Evolutionary conservation across 1,140 invertebrate species (phyloP).

Genomic region (Lepidurus couesii): DNA sequence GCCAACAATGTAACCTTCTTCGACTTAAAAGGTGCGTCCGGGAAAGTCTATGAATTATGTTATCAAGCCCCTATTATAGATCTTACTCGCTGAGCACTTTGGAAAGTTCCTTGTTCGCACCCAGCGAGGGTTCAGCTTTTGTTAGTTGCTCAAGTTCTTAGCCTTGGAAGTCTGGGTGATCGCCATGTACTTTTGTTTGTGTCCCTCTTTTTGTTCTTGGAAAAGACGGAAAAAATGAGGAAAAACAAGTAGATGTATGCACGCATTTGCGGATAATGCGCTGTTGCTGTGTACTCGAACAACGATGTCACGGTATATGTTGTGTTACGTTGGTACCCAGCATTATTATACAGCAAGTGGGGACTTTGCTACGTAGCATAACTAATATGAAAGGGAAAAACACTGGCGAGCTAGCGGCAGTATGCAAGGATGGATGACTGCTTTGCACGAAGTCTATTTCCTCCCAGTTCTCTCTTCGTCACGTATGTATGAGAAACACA

Average conservation of each 20-base stretch:
- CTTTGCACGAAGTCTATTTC: conserved; percentile 15
- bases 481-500: neutral
- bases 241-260: neutral
- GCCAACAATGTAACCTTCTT: neutral
- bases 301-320: conserved; percentile 10
- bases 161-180: neutral
- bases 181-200: neutral
- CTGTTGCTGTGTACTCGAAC: neutral
- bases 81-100: neutral
- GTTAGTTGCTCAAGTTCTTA: neutral
- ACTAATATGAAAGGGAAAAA: conserved; percentile 1
- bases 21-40: neutral
- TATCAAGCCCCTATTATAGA: neutral
- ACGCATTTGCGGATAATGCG: neutral
- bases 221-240: neutral
- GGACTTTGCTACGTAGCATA: neutral
- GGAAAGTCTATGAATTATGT: neutral
- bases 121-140: neutral
- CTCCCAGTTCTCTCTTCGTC: neutral
- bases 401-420: conserved; percentile 16
- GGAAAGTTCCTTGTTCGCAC: neutral
- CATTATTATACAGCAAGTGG: neutral
- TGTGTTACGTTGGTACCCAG: neutral
- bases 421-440: conserved; percentile 21
- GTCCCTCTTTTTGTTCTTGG: too few relatives aligned